These are phyloP conservation scores for Ennomos fuscantarius DNA, from an alignment of 2,888 invertebrate genomes.

Conservation along the genomic window DNA sequence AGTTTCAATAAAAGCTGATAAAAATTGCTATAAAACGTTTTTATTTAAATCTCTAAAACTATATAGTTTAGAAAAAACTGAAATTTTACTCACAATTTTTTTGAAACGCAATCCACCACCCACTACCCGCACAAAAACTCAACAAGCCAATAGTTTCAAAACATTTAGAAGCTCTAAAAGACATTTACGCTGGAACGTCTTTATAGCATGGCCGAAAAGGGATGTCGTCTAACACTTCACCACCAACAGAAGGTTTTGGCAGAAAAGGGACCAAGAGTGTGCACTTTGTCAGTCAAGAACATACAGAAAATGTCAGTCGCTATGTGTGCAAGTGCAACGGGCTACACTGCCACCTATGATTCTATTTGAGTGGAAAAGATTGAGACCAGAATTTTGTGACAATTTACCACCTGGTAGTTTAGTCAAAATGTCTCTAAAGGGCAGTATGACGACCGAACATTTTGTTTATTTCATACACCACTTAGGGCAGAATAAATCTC, in stretches of 20 bases:
- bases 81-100: too few species aligned
- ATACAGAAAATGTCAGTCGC: conserved; percentile 43
- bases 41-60: too few species aligned
- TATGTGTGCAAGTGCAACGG: conserved; percentile 29
- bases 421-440: conserved; percentile 33
- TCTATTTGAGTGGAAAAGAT: conserved; percentile 36
- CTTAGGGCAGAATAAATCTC: not conserved
- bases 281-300: conserved; percentile 35
- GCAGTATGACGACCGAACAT: conserved; percentile 23
- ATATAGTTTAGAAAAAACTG: too few species aligned
- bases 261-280: conserved; percentile 39
- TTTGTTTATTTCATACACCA: conserved; percentile 15
- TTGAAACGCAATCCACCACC: conserved; percentile 26
- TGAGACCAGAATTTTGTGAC: conserved; percentile 24
- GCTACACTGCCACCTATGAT: conserved; percentile 39
- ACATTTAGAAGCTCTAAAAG: conserved; percentile 11
- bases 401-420: conserved; percentile 23
- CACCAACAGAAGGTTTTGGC: conserved; percentile 34
- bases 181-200: too few species aligned
- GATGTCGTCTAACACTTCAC: conserved; percentile 31
- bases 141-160: conserved; percentile 27
- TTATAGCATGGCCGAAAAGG: conserved; percentile 40
- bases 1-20: too few species aligned
- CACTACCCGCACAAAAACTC: conserved; percentile 30
- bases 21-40: too few species aligned